phyloP scores from a whole-genome alignment of 2,888 invertebrate species.

The Meghimatium bilineatum region DNA sequence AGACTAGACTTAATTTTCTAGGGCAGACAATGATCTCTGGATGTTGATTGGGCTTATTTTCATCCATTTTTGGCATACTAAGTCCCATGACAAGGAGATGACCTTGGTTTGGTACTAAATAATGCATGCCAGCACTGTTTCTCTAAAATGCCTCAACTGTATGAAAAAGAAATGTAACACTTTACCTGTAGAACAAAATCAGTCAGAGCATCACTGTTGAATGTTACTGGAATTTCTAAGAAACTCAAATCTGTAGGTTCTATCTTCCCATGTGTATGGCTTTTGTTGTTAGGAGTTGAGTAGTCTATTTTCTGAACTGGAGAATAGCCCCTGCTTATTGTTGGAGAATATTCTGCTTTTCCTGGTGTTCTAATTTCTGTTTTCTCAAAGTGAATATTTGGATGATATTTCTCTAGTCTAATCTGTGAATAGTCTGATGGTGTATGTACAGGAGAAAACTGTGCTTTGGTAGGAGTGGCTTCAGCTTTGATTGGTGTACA shows the following conservation, averaged over 20 bases:
- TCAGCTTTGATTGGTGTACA: conserved; percentile 48
- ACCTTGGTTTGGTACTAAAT: too few species aligned
- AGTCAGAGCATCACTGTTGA: conserved; percentile 45
- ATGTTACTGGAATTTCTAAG: conserved; percentile 16
- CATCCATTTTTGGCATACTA: too few species aligned
- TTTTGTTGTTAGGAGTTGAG: conserved; percentile 23
- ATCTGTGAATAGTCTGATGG: conserved; percentile 14
- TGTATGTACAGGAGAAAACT: conserved; percentile 24
- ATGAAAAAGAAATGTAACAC: too few species aligned
- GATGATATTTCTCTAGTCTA: conserved; percentile 35
- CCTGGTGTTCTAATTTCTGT: conserved; percentile 24
- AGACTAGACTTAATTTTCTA: too few species aligned
- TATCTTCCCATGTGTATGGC: conserved; percentile 10
- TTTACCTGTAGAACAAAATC: conserved; percentile 53
- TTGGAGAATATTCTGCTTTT: conserved; percentile 26
- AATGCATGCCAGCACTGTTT: too few species aligned
- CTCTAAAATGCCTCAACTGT: too few species aligned
- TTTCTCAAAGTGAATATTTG: conserved; percentile 10
- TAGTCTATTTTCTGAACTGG: conserved; percentile 12
- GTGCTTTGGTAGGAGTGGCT: conserved; percentile 45
- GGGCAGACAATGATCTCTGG: too few species aligned
- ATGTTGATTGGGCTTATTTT: too few species aligned
- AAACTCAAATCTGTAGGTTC: conserved; percentile 9
- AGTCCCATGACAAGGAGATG: too few species aligned
- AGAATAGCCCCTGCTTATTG: conserved; percentile 12